phyloP scores from a whole-genome alignment of 2,113 vertebrate species.

The Crypturellus undulatus region DNA sequence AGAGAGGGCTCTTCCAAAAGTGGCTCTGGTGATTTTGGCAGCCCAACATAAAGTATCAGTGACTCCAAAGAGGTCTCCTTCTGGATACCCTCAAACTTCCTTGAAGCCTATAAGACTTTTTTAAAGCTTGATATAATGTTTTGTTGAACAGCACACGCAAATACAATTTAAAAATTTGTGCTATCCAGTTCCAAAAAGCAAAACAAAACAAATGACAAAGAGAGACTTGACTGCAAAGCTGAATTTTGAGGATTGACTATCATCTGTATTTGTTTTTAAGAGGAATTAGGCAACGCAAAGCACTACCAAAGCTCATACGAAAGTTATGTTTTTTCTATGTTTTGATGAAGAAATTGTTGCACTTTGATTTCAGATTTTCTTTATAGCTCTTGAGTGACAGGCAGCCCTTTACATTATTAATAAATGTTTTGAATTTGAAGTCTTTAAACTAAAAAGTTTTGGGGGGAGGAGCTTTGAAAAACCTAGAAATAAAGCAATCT shows the following conservation, averaged over 20 bases:
- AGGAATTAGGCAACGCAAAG: neutral
- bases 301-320: neutral
- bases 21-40: neutral
- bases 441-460: slow-evolving; percentile 63
- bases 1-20: neutral
- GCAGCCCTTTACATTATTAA: slow-evolving; percentile 73
- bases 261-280: neutral
- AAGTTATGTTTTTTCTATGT: neutral
- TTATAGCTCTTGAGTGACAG: slow-evolving; percentile 54
- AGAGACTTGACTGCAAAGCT: neutral
- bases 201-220: neutral
- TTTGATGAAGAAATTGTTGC: slow-evolving; percentile 57
- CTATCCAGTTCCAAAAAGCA: too few relatives aligned
- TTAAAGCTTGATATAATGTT: accelerated
- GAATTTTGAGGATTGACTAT: neutral
- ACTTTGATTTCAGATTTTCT: slow-evolving; percentile 59
- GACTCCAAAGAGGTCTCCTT: neutral
- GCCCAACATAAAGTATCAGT: neutral
- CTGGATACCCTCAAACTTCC: neutral
- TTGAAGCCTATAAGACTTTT: neutral
- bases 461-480: slow-evolving; percentile 58
- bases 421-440: slow-evolving; percentile 63
- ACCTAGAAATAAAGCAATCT: slow-evolving; percentile 11
- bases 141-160: neutral
- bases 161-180: neutral